Base-by-base conservation (phyloP, 2,888 invertebrate genomes). In the Leptarthrus brevirostris region DNA sequence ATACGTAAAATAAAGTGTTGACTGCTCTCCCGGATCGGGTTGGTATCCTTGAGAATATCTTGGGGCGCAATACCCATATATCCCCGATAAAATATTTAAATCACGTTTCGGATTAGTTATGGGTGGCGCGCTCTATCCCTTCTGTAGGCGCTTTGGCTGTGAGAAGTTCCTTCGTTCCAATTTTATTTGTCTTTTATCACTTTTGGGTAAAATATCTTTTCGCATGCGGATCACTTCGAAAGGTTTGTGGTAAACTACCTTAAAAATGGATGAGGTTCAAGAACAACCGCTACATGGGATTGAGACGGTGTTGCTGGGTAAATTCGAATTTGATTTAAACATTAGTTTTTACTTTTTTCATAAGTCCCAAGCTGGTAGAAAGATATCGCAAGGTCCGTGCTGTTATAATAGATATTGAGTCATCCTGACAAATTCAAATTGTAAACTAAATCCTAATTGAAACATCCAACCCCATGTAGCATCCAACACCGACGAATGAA, bases 41-140 rank as follows among this genome's bases (percentile, higher is more conserved):
- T 20, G 36, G 8, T 40, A 30, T 44, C 44, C 44, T 44, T 16
- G 12, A 12, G 14, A 44, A 44, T 14, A 44, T 16, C 1, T 12
- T 12, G 14, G 14, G 16, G 20, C 61, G 61, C 40, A 18, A 12
- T 34, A 26, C 40, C 61, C 40, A 61, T 61, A 61, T 22, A 40
- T 40, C 22, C 34, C 49, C 64, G 52, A 74, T 74, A 74, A 74
- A 74, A 74, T 72, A 74, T 74, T 74, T 74, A 74, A 74, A 74
- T 74, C 74, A 74, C 74, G 74, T 74, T 64, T 72, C 72, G 72
- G 74, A 74, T 74, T 74, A 74, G 74, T 74, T 72, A 74, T 66
- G 72, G 71, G 34, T 61, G 71, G 56, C 66, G 72, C 61, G 61
- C 61, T 16, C 40, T 22, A 40, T 61, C 36, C 61, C 40, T 40